A percentile compares a stretch with the other conserved stretches of the same genome.
phyloP scores from a whole-genome alignment of 2,113 vertebrate species.

The Podiceps cristatus region DNA sequence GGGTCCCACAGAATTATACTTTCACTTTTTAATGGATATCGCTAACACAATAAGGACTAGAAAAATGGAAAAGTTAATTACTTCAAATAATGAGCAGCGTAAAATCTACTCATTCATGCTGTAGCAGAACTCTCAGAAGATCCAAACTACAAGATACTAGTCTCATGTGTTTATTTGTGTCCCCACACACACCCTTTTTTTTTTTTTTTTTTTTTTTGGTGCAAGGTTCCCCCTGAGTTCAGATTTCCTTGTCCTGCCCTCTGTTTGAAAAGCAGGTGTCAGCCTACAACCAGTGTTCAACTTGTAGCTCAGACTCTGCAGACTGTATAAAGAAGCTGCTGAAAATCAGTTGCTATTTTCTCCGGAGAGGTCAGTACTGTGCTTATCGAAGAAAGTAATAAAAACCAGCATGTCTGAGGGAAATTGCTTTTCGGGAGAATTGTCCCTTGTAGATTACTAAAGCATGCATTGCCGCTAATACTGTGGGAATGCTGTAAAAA shows the following conservation, averaged over 20 bases:
- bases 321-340: conserved; percentile 26
- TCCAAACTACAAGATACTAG: neutral
- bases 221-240: neutral
- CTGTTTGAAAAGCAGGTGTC: conserved; percentile 59
- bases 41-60: neutral
- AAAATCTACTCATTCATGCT: neutral
- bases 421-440: conserved; percentile 70
- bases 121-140: neutral
- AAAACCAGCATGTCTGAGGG: conserved; percentile 45
- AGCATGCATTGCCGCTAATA: conserved; percentile 28
- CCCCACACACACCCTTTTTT: neutral
- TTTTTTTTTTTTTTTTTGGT: neutral
- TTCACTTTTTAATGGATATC: neutral
- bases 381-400: conserved; percentile 66
- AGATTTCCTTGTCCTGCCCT: conserved; percentile 18
- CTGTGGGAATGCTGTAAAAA: conserved; percentile 56
- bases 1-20: neutral
- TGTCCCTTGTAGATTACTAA: conserved; percentile 65
- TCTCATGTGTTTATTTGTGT: neutral
- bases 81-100: neutral
- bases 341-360: conserved; percentile 55
- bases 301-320: conserved; percentile 20
- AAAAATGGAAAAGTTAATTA: neutral
- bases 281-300: conserved; percentile 43
- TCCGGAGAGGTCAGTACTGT: conserved; percentile 34